Evolutionary conservation across 92 coral and sea anemone genomes (phyloP), one percentile per base, ranked within the genome.

Genomic region (Bergia puertoricense): DNA sequence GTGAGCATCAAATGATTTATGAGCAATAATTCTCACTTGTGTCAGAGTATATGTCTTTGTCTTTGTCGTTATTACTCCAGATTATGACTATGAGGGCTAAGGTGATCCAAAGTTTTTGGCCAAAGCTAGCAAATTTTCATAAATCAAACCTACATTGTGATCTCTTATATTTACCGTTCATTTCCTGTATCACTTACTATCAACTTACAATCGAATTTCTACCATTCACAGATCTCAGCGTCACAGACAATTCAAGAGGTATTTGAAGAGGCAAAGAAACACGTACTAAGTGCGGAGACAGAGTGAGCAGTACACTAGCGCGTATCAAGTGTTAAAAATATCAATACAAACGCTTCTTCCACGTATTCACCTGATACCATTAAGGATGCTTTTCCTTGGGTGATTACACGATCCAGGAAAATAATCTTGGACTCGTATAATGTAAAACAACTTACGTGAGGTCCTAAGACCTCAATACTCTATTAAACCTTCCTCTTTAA

Each of bases 221-320:
- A 10, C 56, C 57, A 11, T 90, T 82, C 8, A 30, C 82, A 95
- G 98, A 88, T 95, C 14, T 92, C 98, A 56, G 95, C 96, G 56
- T 88, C 92, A 20, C 91, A 89, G 79, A 91, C 98, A 1, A 56
- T 81, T 51, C 93, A 93, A 41, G 98, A 95, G 67, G 74, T 93
- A 39, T 89, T 93, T 23, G 95, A 95, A 74, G 83, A 84, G 40
- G 89, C 94, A n/a, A 92, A 92, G 66, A 71, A 16, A 36, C 73
- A 68, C 20, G 45, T 71, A 23, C 79, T 69, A 11, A 46, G 11
- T 16, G 76, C 13, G 11, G 77, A 84, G 45, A 10, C 44, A 84
- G 44, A 84, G 0, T 84, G 30, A 84, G 6, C 57, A 69, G 0
- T 18, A 16, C 68, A 15, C 23, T 15, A 18, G 22, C 6, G n/a